Percentiles rank a stretch among this genome's conserved stretches.
phyloP scores from a whole-genome alignment of 2,888 invertebrate species.

The Acleris literana region DNA sequence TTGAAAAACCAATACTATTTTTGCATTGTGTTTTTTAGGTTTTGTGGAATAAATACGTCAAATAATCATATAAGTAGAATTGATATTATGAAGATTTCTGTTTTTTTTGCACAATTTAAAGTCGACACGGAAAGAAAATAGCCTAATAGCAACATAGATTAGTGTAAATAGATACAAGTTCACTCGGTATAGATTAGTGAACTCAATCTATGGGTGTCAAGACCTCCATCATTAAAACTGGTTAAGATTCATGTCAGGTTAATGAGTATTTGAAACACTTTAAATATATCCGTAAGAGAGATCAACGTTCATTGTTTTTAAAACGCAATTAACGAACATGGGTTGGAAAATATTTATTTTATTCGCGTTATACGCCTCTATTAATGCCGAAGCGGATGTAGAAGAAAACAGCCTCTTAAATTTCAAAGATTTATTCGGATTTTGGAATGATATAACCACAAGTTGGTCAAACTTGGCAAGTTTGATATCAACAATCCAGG shows the following conservation, averaged over 20 bases:
- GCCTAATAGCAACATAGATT: background rate
- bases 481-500: slow-evolving; percentile 36
- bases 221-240: slow-evolving; percentile 16
- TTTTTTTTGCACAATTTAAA: background rate
- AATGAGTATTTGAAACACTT: slow-evolving; percentile 16
- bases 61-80: no score
- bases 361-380: slow-evolving; percentile 4
- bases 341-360: slow-evolving; percentile 11
- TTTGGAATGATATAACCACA: slow-evolving; percentile 31
- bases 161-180: background rate
- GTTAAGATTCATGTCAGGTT: slow-evolving; percentile 18
- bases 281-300: slow-evolving; percentile 27
- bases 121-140: no score
- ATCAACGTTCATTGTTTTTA: slow-evolving; percentile 1
- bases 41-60: no score
- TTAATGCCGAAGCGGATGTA: background rate
- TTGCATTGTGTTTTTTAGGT: no score
- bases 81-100: background rate
- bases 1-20: no score
- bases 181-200: slow-evolving; percentile 4
- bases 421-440: slow-evolving; percentile 6
- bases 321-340: slow-evolving; percentile 17
- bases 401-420: background rate
- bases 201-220: slow-evolving; percentile 30
- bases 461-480: slow-evolving; percentile 33